phyloP scores from a whole-genome alignment of 1,140 invertebrate species.

The Eupristina koningsbergeri region DNA sequence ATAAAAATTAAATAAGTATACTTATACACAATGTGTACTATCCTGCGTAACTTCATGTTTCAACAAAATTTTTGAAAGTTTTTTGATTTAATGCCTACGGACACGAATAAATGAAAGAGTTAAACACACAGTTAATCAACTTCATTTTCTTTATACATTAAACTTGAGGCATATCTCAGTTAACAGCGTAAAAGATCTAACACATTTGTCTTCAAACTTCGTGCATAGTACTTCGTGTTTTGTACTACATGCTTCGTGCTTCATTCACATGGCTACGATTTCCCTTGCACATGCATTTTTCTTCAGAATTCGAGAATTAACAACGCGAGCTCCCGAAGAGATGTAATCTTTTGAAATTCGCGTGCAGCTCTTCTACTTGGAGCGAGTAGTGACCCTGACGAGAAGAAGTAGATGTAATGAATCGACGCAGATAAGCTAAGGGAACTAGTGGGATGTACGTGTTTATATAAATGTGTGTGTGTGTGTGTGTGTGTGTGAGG shows the following conservation, averaged over 20 bases:
- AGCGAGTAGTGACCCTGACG: neutral
- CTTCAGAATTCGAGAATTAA: neutral
- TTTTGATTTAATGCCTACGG: neutral
- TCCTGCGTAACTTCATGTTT: neutral
- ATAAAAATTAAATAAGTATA: too few relatives aligned
- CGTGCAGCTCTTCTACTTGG: neutral
- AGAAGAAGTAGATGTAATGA: slow-evolving; percentile 47
- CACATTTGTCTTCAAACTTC: slow-evolving; percentile 1
- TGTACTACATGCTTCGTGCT: neutral
- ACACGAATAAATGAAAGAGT: neutral
- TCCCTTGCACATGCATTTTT: neutral
- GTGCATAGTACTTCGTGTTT: neutral
- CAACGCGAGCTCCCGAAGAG: neutral
- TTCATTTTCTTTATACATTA: slow-evolving; percentile 2
- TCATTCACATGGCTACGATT: neutral
- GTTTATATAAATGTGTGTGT: neutral
- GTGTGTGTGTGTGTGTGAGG: neutral
- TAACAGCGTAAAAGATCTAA: neutral
- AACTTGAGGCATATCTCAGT: neutral
- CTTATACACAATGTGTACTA: neutral
- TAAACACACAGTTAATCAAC: neutral
- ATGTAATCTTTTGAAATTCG: neutral
- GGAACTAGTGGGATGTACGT: neutral
- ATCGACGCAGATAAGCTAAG: slow-evolving; percentile 45
- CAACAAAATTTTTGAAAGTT: neutral